Base-by-base conservation (phyloP, 2,113 vertebrate genomes). In the Microcebus tavaratra region DNA sequence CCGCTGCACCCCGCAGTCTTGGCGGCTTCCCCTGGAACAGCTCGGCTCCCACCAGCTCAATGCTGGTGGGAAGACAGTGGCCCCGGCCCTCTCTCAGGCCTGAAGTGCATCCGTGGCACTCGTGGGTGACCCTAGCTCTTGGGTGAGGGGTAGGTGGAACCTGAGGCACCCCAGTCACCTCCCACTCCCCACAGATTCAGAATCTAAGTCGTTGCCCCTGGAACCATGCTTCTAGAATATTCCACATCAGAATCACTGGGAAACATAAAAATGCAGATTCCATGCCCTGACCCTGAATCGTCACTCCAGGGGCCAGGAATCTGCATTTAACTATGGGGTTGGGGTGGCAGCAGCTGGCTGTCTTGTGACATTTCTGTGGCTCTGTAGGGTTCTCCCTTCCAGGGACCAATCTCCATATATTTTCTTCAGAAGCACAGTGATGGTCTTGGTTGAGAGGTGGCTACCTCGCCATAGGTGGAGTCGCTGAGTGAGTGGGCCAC, bases 171-270 rank as follows among this genome's bases (percentile, higher is more conserved):
- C 48, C 34, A 27, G 17, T 59, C 50, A 68, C 1, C 6, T 6
- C 29, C 0, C 2, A 20, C 15, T 48, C 45, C 39, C 6, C 42
- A 23, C 6, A 4, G 76, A 72, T 12, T 70, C 31, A 36, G 45
- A 8, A 39, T 21, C 23, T 78, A 20, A 55, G 53, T 21, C 21
- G 55, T 45, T 21, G 55, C 53, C 45, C 83, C 25, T 36, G 39
- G 70, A 76, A 23, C 57, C n/a, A 3, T 39, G 18, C 17, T 79
- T 91, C 59, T 78, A 50, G 90, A 93, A 79, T 65, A 65, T 36
- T 88, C 65, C 65, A 63, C 11, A 72, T 31, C 42, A 80, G 75
- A 80, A 67, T 83, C 36, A 79, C 12, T 6, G 3, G 39, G n/a
- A 61, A 84, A 23, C 36, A 88, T 80, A 18, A 68, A 39, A 53